Evolutionary conservation across 2,888 invertebrate species (phyloP).

Genomic region (Drosophila limbata): DNA sequence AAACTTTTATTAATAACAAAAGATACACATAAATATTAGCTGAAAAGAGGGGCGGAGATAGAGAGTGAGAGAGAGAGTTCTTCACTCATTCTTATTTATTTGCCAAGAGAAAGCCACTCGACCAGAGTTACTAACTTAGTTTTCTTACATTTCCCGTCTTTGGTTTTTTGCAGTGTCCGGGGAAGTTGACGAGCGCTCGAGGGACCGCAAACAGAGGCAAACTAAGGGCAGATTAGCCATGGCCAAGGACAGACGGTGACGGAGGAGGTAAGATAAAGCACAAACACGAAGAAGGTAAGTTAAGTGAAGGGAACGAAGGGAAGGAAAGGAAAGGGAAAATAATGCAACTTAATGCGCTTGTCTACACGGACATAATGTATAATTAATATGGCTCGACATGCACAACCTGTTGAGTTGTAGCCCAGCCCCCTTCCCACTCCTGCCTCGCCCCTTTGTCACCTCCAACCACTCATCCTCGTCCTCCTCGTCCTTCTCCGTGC

Average conservation of each 20-base stretch:
- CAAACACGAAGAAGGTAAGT: constrained; percentile 45
- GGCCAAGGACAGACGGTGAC: constrained; percentile 22
- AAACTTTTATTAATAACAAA: constrained; percentile 81
- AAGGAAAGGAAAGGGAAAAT: constrained; percentile 44
- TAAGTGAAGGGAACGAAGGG: constrained; percentile 1
- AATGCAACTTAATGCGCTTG: constrained; percentile 80
- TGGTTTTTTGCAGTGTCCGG: constrained; percentile 47
- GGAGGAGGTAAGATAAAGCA: constrained; percentile 24
- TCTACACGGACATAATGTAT: constrained; percentile 73
- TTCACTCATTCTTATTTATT: constrained; percentile 53
- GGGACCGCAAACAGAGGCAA: constrained; percentile 44
- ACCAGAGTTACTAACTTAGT: constrained; percentile 71
- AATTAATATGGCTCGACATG: constrained; percentile 79
- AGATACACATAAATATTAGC: constrained; percentile 75
- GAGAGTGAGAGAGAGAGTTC: constrained; percentile 33
- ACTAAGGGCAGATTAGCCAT: constrained; percentile 32
- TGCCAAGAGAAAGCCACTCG: constrained; percentile 63
- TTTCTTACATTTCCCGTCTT: constrained; percentile 65
- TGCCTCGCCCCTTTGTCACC: neutral
- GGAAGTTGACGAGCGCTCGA: constrained; percentile 52
- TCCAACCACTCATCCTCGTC: no score
- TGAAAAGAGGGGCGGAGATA: constrained; percentile 18
- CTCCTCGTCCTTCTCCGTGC: no score
- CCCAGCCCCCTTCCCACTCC: neutral
- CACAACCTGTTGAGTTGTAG: constrained; percentile 72